Conservation (phyloP, 2,797 vertebrate genomes). For the Hozukius guyotensis region DNA sequence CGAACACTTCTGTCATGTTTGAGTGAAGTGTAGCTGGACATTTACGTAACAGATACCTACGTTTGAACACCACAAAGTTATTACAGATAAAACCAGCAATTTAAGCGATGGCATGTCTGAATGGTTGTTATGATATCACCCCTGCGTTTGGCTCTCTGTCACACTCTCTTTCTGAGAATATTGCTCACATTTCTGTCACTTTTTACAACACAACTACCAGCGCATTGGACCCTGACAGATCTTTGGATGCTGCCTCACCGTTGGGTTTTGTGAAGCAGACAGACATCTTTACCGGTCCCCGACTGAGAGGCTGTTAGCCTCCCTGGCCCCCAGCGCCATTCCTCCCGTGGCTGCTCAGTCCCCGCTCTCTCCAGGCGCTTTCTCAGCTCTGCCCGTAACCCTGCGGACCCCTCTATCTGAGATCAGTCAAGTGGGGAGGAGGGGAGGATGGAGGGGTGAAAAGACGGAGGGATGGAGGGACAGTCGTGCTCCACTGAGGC, state of each 20-base stretch:
- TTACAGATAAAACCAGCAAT: background rate
- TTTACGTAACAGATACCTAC: background rate
- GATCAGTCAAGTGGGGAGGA: slow-evolving; percentile 50
- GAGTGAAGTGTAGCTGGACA: background rate
- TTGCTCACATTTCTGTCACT: slow-evolving; percentile 5
- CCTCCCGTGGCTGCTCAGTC: slow-evolving; percentile 51
- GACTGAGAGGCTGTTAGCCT: slow-evolving; percentile 73
- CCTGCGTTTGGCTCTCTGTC: background rate
- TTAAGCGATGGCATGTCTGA: background rate
- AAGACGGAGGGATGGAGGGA: slow-evolving; percentile 12
- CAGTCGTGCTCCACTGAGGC: slow-evolving; percentile 68
- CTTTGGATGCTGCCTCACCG: slow-evolving; percentile 18
- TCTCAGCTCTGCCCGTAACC: slow-evolving; percentile 47
- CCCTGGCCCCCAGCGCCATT: slow-evolving; percentile 32
- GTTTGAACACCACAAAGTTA: background rate
- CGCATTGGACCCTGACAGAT: background rate
- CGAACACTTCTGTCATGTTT: background rate
- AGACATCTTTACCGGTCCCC: slow-evolving; percentile 56
- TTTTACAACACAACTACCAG: background rate
- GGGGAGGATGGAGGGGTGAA: background rate
- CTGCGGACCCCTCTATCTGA: slow-evolving; percentile 54
- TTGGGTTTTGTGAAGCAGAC: slow-evolving; percentile 35
- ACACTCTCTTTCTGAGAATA: background rate
- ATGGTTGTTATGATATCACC: background rate
- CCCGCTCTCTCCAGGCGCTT: slow-evolving; percentile 30